Percentiles rank a stretch among this genome's conserved stretches.
phyloP scores from a whole-genome alignment of 2,113 vertebrate genomes.

The Oplegnathus fasciatus region DNA sequence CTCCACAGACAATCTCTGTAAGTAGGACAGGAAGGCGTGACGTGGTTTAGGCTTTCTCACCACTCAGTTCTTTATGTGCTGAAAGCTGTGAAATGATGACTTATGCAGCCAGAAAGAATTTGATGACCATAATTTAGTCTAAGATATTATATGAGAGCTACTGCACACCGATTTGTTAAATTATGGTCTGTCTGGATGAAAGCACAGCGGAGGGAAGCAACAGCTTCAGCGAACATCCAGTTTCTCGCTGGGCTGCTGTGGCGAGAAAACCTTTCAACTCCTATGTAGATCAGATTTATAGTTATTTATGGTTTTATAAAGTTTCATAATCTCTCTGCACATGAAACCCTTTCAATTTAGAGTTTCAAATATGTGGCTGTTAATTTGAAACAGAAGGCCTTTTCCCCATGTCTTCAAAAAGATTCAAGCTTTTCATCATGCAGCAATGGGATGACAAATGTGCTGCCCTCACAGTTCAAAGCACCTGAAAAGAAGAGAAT shows the following conservation, averaged over 20 bases:
- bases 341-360: neutral
- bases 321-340: constrained; percentile 21
- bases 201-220: constrained; percentile 5
- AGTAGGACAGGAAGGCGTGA: constrained; percentile 32
- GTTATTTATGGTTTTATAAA: constrained; percentile 21
- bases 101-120: constrained; percentile 21
- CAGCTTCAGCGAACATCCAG: neutral
- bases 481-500: constrained; percentile 28
- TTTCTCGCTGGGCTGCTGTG: neutral
- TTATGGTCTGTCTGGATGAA: constrained; percentile 34
- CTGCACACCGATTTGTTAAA: constrained; percentile 34
- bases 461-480: constrained; percentile 25
- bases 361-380: constrained; percentile 12
- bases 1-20: constrained; percentile 32
- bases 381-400: neutral
- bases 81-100: constrained; percentile 33
- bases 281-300: constrained; percentile 22
- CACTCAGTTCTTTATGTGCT: constrained; percentile 20
- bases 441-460: constrained; percentile 52
- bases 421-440: constrained; percentile 37
- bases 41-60: constrained; percentile 3
- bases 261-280: constrained; percentile 23
- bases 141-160: constrained; percentile 38
- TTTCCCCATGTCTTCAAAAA: constrained; percentile 1
- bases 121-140: constrained; percentile 50